Percentiles rank a stretch among this genome's conserved stretches.
Conservation (phyloP, 2,888 invertebrate genomes). For the Apotomis capreana region DNA sequence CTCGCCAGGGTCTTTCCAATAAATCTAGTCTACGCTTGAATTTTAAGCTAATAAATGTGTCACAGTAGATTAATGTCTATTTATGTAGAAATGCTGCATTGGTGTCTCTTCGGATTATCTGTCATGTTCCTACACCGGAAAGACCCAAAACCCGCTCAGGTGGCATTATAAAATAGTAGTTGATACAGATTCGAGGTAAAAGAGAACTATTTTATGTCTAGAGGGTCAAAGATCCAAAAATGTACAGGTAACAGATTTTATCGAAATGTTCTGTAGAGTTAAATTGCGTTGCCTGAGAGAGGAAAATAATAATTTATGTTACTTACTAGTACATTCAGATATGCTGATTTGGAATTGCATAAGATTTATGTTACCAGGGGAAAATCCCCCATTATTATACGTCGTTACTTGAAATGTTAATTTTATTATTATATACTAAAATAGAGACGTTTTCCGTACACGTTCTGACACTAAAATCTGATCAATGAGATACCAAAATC, state of each 20-base stretch:
- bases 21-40: conserved; percentile 18
- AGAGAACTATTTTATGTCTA: conserved; percentile 21
- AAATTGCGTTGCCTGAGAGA: conserved; percentile 31
- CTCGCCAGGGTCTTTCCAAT: conserved; percentile 32
- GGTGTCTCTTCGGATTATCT: conserved; percentile 19
- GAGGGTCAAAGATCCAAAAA: not conserved
- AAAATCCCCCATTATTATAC: no score
- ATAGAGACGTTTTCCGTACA: no score
- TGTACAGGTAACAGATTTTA: conserved; percentile 15
- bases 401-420: no score
- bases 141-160: conserved; percentile 28
- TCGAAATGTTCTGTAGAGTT: conserved; percentile 25
- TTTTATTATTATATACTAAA: no score
- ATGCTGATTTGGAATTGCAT: no score
- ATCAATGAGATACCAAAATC: no score
- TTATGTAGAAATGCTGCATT: conserved; percentile 23
- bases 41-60: conserved; percentile 32
- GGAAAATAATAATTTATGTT: conserved; percentile 10
- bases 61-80: conserved; percentile 33
- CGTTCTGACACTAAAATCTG: no score
- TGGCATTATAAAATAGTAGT: conserved; percentile 25
- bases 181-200: conserved; percentile 7
- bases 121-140: conserved; percentile 9
- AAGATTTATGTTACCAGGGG: no score
- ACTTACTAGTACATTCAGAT: no score